Base-by-base conservation (phyloP, 2,113 vertebrate species). In the Equus przewalskii region DNA sequence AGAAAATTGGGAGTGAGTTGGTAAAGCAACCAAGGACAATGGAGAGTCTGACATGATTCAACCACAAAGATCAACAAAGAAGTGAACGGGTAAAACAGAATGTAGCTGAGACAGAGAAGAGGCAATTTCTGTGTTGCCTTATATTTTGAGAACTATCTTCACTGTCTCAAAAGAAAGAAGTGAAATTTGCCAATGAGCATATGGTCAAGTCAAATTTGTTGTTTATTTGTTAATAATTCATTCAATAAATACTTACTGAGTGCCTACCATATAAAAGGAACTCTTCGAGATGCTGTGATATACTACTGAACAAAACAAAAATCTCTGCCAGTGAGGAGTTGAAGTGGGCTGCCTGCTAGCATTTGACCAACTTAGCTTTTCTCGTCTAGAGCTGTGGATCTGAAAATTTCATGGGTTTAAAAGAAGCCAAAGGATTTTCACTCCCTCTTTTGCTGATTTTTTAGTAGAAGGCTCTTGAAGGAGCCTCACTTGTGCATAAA, bases 391-490 rank as follows among this genome's bases (percentile, higher is more conserved):
- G 19, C 70, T 41, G 21, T 84, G 64, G 30, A 6, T 92, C 96
- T 97, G 70, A 87, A 95, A 92, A 75, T 76, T 44, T 69, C 44
- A 44, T 36, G 46, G 30, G 16, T 95, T 83, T 90, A 33, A 97
- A 94, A 94, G 91, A 82, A 94, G 51, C 33, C 75, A 73, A 73
- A 46, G 2, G 16, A 73, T 26, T 91, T 91, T 82, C 21, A 70
- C 44, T 58, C 81, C 36, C 58, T 56, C 56, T 87, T 79, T 78
- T 91, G 46, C 64, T 94, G 54, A 79, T 19, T 72, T 93, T 83
- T 78, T 14, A 91, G 14, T 78, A 96, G 46, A 56, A 81, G 21
- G 26, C 62, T 89, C 72, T 83, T 91, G n/a, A 94, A 85, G n/a
- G 56, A 72, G 15, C 16, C 44, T 36, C 12, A 62, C 33, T 92